Evolutionary conservation across 2,113 vertebrate species (phyloP).

Genomic region (Scatophagus argus): DNA sequence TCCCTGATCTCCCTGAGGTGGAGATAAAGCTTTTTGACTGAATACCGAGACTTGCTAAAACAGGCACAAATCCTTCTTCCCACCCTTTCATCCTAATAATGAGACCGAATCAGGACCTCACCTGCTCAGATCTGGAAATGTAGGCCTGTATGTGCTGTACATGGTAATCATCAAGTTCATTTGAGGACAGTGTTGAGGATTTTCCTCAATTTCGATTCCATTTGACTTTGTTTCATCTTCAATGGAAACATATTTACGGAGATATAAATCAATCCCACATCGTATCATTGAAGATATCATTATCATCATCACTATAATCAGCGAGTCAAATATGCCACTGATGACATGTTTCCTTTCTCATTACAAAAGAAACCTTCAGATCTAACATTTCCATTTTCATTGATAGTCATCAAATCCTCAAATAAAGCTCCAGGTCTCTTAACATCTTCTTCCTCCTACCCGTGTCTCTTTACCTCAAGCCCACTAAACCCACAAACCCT

Average conservation of each 20-base stretch:
- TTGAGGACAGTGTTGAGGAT: constrained; percentile 55
- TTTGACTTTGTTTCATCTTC: constrained; percentile 63
- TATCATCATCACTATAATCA: constrained; percentile 72
- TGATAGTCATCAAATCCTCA: constrained; percentile 48
- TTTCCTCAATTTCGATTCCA: constrained; percentile 62
- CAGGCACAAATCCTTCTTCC: constrained; percentile 73
- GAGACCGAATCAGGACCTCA: constrained; percentile 71
- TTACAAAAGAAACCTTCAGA: constrained; percentile 54
- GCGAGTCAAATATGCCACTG: constrained; percentile 59
- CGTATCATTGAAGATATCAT: constrained; percentile 52
- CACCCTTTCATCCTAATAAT: constrained; percentile 70
- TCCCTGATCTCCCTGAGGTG: constrained; percentile 74
- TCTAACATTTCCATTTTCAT: constrained; percentile 53
- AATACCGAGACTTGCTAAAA: constrained; percentile 78
- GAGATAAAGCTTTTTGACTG: constrained; percentile 65
- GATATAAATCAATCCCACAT: constrained; percentile 56
- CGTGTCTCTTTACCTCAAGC: constrained; percentile 25
- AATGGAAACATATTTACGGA: constrained; percentile 58
- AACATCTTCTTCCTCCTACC: constrained; percentile 36
- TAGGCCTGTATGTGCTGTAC: constrained; percentile 16
- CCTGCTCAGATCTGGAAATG: constrained; percentile 54
- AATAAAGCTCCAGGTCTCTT: constrained; percentile 49
- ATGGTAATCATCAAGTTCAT: constrained; percentile 65
- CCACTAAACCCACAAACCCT: constrained; percentile 41
- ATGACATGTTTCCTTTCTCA: constrained; percentile 63